Conservation (phyloP, 2,797 vertebrate species). For the Craterocephalus amniculus region DNA sequence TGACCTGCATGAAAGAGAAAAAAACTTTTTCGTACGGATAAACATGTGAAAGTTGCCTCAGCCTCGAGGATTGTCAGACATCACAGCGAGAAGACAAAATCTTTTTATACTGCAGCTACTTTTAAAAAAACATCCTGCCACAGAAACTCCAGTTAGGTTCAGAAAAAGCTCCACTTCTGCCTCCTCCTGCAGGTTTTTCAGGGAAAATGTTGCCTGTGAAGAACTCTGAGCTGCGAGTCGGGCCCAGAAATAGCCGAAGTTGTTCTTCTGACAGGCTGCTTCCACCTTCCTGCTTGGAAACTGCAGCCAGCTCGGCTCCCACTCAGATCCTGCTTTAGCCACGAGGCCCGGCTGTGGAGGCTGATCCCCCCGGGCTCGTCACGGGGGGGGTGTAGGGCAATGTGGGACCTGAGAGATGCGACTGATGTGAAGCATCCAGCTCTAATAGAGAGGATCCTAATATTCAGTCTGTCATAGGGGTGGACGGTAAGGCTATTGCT, state of each 20-base stretch:
- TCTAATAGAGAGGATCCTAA: neutral
- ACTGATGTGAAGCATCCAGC: neutral
- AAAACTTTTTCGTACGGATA: too few species aligned
- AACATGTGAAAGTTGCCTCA: too few species aligned
- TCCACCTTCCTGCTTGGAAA: slow-evolving; percentile 9
- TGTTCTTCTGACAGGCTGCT: neutral
- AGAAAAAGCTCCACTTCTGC: neutral
- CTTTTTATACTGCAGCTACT: too few species aligned
- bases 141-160: too few species aligned
- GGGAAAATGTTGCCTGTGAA: neutral
- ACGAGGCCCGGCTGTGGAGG: slow-evolving; percentile 12
- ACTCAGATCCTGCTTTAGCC: slow-evolving; percentile 20
- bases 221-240: slow-evolving; percentile 3
- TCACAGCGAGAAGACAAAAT: too few species aligned
- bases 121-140: too few species aligned
- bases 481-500: too few species aligned
- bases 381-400: neutral
- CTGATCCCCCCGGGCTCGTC: slow-evolving; percentile 7
- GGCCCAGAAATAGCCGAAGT: slow-evolving; percentile 10
- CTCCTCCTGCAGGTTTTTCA: neutral
- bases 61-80: neutral
- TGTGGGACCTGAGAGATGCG: neutral
- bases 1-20: too few species aligned
- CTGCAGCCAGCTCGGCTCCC: slow-evolving; percentile 14
- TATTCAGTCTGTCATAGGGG: neutral